These are phyloP conservation scores for Hephaestus fuliginosus DNA, from an alignment of 2,797 vertebrate species.

Conservation along the genomic window DNA sequence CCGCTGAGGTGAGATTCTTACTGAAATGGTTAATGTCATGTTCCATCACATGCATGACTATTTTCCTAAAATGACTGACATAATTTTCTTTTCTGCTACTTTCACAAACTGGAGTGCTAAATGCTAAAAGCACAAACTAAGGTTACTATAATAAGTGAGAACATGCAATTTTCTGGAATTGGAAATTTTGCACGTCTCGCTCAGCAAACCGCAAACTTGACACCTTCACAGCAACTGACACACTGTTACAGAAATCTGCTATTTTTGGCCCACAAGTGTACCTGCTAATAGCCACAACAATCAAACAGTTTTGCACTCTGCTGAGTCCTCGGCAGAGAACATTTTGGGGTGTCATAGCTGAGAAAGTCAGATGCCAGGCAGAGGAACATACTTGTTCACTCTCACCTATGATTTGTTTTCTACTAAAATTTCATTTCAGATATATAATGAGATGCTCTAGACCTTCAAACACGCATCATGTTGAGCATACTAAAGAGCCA, in stretches of 20 bases:
- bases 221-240: slow-evolving; percentile 30
- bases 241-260: slow-evolving; percentile 49
- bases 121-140: not conserved
- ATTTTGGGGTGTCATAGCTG: slow-evolving; percentile 46
- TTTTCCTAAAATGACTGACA: not conserved
- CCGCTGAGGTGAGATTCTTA: slow-evolving; percentile 2
- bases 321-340: slow-evolving; percentile 25
- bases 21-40: slow-evolving; percentile 10
- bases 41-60: not conserved
- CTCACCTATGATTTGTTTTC: not conserved
- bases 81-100: not conserved
- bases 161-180: slow-evolving; percentile 9
- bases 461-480: slow-evolving; percentile 16
- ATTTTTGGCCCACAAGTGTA: slow-evolving; percentile 42
- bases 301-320: slow-evolving; percentile 58
- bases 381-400: slow-evolving; percentile 3
- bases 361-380: slow-evolving; percentile 35
- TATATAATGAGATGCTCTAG: slow-evolving; percentile 27
- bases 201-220: slow-evolving; percentile 23
- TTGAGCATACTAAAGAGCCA: slow-evolving; percentile 33
- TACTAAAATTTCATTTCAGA: slow-evolving; percentile 13
- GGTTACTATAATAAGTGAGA: not conserved
- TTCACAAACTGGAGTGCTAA: slow-evolving; percentile 9
- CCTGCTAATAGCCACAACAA: slow-evolving; percentile 62
- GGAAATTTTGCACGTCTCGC: not conserved